A percentile compares a stretch with the other conserved stretches of the same genome.
phyloP scores from a whole-genome alignment of 2,888 invertebrate species.

The Electrophaes corylata region DNA sequence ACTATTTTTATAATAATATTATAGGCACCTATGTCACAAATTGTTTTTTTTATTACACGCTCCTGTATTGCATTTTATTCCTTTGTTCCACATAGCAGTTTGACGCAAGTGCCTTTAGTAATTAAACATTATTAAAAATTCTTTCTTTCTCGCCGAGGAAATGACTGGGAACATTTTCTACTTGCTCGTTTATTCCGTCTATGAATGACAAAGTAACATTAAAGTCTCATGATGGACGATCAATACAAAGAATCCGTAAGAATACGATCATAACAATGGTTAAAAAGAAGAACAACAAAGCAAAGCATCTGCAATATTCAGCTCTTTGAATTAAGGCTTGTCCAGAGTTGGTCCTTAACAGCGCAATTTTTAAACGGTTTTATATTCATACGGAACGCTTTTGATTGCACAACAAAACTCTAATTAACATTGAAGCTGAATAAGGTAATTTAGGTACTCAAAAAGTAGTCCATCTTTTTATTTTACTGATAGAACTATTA shows the following conservation, averaged over 20 bases:
- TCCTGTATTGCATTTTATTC: slow-evolving; percentile 3
- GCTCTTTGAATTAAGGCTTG: slow-evolving; percentile 5
- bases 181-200: slow-evolving; percentile 1
- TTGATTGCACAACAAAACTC: no score
- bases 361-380: neutral
- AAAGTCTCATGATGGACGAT: slow-evolving; percentile 11
- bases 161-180: slow-evolving; percentile 4
- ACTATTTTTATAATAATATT: no score
- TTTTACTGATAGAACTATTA: no score
- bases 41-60: neutral
- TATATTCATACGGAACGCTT: neutral
- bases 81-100: slow-evolving; percentile 12
- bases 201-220: slow-evolving; percentile 2
- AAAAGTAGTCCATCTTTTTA: no score
- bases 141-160: slow-evolving; percentile 15
- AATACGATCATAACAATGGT: slow-evolving; percentile 14
- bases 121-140: slow-evolving; percentile 37
- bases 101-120: slow-evolving; percentile 18
- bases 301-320: slow-evolving; percentile 7
- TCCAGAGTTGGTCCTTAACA: neutral
- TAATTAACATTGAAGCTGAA: no score
- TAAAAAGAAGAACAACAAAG: slow-evolving; percentile 1
- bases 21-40: no score
- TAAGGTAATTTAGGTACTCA: no score
- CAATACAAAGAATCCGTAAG: slow-evolving; percentile 5